Percentiles rank a stretch among this genome's conserved stretches.
phyloP scores from a whole-genome alignment of 2,888 invertebrate species.

The Lamellibrachia satsuma region DNA sequence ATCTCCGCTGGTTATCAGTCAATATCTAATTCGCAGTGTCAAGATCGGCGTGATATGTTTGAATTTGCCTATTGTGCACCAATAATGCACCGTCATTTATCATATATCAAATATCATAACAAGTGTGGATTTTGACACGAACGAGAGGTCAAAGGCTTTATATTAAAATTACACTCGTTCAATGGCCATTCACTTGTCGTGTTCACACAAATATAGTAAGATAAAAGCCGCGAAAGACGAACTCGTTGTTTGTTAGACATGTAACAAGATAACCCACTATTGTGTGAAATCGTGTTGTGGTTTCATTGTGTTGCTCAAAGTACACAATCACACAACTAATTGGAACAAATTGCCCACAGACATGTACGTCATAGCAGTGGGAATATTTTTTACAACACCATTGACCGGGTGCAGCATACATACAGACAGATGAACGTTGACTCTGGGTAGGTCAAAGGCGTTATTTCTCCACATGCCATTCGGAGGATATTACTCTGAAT shows the following conservation, averaged over 20 bases:
- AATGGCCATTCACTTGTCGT: not conserved
- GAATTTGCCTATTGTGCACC: not conserved
- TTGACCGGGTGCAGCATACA: not conserved
- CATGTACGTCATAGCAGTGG: not conserved
- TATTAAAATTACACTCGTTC: not conserved
- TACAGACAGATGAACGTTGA: not conserved
- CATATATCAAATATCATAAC: not conserved
- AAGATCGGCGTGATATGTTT: conserved; percentile 4
- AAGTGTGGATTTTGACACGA: conserved; percentile 1
- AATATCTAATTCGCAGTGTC: conserved; percentile 4
- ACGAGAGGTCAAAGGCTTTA: not conserved
- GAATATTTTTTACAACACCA: not conserved
- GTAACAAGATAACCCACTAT: not conserved
- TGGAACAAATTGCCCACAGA: not conserved
- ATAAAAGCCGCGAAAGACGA: not conserved
- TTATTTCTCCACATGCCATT: not conserved
- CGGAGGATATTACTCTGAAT: not conserved
- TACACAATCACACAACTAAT: not conserved
- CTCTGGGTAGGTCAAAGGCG: not conserved
- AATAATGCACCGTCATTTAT: not conserved
- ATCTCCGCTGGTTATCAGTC: not conserved
- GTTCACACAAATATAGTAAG: not conserved
- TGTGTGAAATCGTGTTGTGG: not conserved
- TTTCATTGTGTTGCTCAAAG: not conserved
- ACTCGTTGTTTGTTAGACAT: not conserved